Evolutionary conservation across 2,888 invertebrate species (phyloP).

Genomic region (Tetragnatha montana): DNA sequence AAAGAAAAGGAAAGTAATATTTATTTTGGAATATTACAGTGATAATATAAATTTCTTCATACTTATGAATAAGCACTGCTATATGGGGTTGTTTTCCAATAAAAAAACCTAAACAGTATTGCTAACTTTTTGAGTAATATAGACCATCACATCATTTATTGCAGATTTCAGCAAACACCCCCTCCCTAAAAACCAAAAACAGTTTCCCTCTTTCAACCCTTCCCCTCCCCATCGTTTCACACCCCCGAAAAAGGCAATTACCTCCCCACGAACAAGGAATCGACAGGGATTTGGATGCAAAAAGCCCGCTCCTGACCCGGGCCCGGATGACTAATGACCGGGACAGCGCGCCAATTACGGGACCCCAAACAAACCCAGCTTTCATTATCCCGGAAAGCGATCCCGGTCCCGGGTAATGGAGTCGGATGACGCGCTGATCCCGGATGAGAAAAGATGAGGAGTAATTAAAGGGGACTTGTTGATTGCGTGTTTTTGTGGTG

Average conservation of each 20-base stretch:
- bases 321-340: conserved; percentile 49
- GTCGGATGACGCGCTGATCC: conserved; percentile 33
- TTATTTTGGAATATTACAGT: too few relatives aligned
- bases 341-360: conserved; percentile 51
- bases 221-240: conserved; percentile 28
- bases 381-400: conserved; percentile 54
- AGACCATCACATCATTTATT: too few relatives aligned
- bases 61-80: too few relatives aligned
- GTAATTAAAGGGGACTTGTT: neutral
- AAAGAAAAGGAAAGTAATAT: too few relatives aligned
- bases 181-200: neutral
- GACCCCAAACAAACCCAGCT: conserved; percentile 52
- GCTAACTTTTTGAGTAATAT: too few relatives aligned
- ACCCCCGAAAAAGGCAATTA: conserved; percentile 60
- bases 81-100: too few relatives aligned
- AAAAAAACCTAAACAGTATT: too few relatives aligned
- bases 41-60: too few relatives aligned
- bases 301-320: conserved; percentile 36
- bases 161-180: too few relatives aligned
- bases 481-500: neutral
- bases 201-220: neutral
- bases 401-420: conserved; percentile 27
- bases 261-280: conserved; percentile 50
- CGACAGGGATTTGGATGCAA: conserved; percentile 40
- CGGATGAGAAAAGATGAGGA: neutral